Base-by-base conservation (phyloP, 2,113 vertebrate genomes). In the Perccottus glenii region DNA sequence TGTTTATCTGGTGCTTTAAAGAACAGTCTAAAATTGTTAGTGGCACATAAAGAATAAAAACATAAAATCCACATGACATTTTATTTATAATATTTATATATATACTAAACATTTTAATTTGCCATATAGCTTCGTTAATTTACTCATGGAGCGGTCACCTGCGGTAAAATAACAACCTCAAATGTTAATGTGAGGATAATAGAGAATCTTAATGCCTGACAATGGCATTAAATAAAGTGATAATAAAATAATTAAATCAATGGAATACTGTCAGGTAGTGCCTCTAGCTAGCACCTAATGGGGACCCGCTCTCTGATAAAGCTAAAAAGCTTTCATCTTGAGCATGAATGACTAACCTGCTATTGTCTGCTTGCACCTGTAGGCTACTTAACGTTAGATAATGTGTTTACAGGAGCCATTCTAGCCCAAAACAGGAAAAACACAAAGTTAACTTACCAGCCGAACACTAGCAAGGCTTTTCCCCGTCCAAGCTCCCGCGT, bases 401-500 rank as follows among this genome's bases (percentile, higher is more conserved):
- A 36, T 33, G 19, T 32, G 48, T 50, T 50, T 19, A 36, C 12
- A 55, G 12, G 11, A 55, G 52, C 38, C 38, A 40, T 8, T 60
- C 32, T 52, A 1, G 5, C 4, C 11, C 7, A 3, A 40, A 8
- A 33, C 14, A 46, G 14, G 9, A 64, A 19, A 48, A 61, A 61
- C 38, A 77, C 66, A 82, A 86, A 85, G 82, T 87, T 84, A 2
- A 83, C 81, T 86, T 60, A 88, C 85, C 77, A 52, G 63, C 43
- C 42, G 16, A 61, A 62, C 70, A 56, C 60, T 5, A 64, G 64
- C 57, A 5, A 67, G 62, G 70, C 64, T 77, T 14, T 50, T 47
- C 51, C 72, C 83, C 40, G 61, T 45, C 27, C 67, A 43, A 43
- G 64, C 70, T 62, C 62, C 52, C 6, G 40, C 51, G n/a, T 67